Evolutionary conservation across 2,888 invertebrate genomes (phyloP).

Genomic region (Ichneumoninae sp.): DNA sequence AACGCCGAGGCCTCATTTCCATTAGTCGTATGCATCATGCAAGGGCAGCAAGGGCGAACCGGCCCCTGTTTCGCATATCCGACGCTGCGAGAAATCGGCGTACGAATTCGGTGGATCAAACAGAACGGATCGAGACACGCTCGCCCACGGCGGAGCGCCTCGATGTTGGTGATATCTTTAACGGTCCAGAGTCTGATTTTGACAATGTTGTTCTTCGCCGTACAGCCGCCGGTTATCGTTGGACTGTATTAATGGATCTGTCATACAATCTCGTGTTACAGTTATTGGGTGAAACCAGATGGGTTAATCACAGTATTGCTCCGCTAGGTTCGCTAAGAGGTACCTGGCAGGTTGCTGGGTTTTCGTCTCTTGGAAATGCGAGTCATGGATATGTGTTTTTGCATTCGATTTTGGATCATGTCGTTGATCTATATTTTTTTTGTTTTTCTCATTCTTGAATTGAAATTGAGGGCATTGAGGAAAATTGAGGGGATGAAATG

Average conservation of each 20-base stretch:
- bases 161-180: background rate
- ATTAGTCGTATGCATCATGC: constrained; percentile 67
- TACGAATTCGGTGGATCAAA: constrained; percentile 5
- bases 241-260: background rate
- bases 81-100: background rate
- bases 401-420: background rate
- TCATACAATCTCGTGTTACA: background rate
- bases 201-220: background rate
- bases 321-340: background rate
- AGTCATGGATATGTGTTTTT: background rate
- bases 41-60: constrained; percentile 24
- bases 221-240: background rate
- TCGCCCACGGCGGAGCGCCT: background rate
- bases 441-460: background rate
- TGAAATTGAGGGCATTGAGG: too few species aligned
- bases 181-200: background rate
- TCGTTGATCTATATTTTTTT: background rate
- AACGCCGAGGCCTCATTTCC: constrained; percentile 65
- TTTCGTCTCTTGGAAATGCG: background rate
- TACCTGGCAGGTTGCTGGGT: background rate
- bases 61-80: constrained; percentile 15
- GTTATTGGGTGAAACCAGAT: background rate
- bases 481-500: too few species aligned
- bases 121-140: background rate
- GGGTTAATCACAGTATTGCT: too few species aligned